A percentile compares a stretch with the other conserved stretches of the same genome.
phyloP scores from a whole-genome alignment of 2,113 vertebrate species.

The Martes martes region DNA sequence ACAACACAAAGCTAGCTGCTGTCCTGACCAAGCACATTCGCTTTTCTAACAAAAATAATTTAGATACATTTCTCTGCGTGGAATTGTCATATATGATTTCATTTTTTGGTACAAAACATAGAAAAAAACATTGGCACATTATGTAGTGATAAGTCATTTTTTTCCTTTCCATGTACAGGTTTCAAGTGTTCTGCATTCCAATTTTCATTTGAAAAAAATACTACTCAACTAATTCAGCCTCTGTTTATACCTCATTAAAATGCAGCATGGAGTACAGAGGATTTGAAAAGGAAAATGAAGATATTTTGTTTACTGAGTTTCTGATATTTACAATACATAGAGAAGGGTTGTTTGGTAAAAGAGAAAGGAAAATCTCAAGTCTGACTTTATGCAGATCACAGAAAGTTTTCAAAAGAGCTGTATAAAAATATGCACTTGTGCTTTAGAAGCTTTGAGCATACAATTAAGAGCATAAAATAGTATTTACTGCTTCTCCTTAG shows the following conservation, averaged over 20 bases:
- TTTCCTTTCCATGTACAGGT: constrained; percentile 43
- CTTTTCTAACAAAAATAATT: constrained; percentile 86
- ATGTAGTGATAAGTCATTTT: constrained; percentile 71
- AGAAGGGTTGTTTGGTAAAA: constrained; percentile 56
- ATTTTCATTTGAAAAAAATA: constrained; percentile 38
- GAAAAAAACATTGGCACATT: constrained; percentile 83
- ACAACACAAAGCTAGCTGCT: constrained; percentile 75
- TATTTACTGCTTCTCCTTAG: constrained; percentile 59
- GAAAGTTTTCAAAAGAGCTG: constrained; percentile 74
- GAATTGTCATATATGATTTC: constrained; percentile 75
- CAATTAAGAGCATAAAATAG: constrained; percentile 69
- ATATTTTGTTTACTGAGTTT: constrained; percentile 42
- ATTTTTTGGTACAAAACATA: constrained; percentile 85
- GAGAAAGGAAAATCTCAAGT: constrained; percentile 62
- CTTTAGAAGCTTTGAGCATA: constrained; percentile 80
- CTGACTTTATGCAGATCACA: constrained; percentile 65
- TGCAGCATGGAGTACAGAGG: constrained; percentile 71
- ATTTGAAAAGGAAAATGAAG: constrained; percentile 67
- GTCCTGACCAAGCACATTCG: constrained; percentile 68
- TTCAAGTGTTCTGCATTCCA: constrained; percentile 28
- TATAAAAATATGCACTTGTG: constrained; percentile 85
- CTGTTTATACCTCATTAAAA: constrained; percentile 54
- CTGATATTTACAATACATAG: constrained; percentile 55
- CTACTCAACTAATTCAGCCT: constrained; percentile 50
- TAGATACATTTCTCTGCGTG: constrained; percentile 82